Evolutionary conservation across 30 jellyfish, hydroid and myxozoan genomes (phyloP).

Genomic region (Mastigias papua): DNA sequence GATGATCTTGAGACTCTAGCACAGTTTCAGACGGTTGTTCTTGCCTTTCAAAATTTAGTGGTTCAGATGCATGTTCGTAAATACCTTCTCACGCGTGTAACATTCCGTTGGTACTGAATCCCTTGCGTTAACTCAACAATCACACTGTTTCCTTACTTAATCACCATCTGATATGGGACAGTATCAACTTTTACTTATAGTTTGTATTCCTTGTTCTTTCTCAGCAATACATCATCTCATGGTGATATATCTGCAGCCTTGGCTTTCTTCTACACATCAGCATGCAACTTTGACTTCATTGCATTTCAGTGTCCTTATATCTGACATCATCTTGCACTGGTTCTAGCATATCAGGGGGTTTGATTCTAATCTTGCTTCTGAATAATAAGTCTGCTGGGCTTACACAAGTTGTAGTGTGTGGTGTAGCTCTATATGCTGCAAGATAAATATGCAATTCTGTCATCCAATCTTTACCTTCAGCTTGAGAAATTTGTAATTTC

Average conservation of each 20-base stretch:
- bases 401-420: no score
- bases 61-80: not conserved
- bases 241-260: not conserved
- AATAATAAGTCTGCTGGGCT: no score
- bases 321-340: not conserved
- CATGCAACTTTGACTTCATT: not conserved
- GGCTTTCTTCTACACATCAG: not conserved
- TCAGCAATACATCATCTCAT: not conserved
- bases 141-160: not conserved
- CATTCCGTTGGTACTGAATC: not conserved
- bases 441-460: no score
- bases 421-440: no score
- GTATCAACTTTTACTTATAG: not conserved
- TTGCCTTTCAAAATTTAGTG: not conserved
- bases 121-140: constrained; percentile 1
- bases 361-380: no score
- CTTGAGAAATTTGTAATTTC: no score
- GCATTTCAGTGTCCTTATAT: not conserved
- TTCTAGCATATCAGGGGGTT: no score
- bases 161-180: not conserved
- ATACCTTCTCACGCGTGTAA: not conserved
- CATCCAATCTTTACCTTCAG: no score
- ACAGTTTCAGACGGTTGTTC: not conserved
- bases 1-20: not conserved
- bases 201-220: not conserved